Evolutionary conservation across 2,888 invertebrate genomes (phyloP), one percentile per base, ranked within the genome.

Genomic region (Biston betularia): DNA sequence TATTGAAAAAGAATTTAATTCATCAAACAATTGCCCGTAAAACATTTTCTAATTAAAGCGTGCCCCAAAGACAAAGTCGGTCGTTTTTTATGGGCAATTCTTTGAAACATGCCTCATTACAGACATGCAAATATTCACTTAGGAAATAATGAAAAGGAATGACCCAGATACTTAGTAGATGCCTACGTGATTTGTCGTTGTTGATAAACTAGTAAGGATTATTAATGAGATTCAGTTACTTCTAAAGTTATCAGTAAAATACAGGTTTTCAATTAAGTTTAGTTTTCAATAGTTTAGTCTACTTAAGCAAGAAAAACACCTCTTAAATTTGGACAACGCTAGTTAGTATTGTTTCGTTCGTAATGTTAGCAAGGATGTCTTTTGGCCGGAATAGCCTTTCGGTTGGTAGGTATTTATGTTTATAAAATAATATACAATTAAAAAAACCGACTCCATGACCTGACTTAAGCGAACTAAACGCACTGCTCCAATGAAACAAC

Each of bases 111-210:
- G 78, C 70, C 82, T 83, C 84, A 87, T 87, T 87, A 85, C 75
- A 79, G 83, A 79, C 88, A 89, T 89, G 89, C 89, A 89, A 91
- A 90, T 89, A 89, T 90, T 90, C 89, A 89, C 87, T 90, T 90
- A 87, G 82, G 78, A 77, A 76, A 69, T 68, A 68, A 78, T 76
- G 76, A 77, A 82, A 75, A 75, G 80, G 77, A 84, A 86, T 84
- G 84, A 86, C 86, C 88, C 80, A 79, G 81, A 86, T 87, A 80
- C 70, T 57, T 57, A 52, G 54, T 44, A 6, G 68, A 69, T 69
- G 66, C 68, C 65, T 65, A 60, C 35, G 46, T 65, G 38, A 61
- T 66, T 68, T 68, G 59, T 66, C 35, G 54, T 24, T 48, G 9
- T 53, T 55, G 58, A 58, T 67, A 67, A 58, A 49, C 42, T 58